phyloP scores from a whole-genome alignment of 2,113 vertebrate genomes.

The Nothoprocta pentlandii region DNA sequence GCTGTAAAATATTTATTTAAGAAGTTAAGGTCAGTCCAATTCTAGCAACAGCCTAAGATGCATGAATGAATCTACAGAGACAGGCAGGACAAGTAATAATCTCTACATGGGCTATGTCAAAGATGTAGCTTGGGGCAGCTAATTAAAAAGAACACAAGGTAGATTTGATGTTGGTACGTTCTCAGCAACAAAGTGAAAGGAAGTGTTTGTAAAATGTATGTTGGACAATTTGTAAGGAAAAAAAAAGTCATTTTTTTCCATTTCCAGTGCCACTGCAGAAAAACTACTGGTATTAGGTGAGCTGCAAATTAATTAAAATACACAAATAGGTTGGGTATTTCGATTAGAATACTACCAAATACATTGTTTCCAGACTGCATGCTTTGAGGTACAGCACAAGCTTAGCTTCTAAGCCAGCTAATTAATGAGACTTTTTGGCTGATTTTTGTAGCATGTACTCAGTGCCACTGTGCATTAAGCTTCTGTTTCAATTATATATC shows the following conservation, averaged over 20 bases:
- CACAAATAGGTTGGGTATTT: neutral
- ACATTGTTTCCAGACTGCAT: neutral
- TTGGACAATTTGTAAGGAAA: neutral
- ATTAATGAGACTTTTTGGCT: neutral
- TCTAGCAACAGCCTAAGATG: neutral
- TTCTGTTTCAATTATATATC: neutral
- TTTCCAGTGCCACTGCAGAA: neutral
- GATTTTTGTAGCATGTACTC: neutral
- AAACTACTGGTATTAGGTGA: neutral
- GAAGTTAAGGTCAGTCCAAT: neutral
- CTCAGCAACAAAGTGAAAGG: neutral
- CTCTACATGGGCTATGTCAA: neutral
- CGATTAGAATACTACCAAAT: neutral
- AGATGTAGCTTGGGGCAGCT: neutral
- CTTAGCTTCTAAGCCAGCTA: neutral
- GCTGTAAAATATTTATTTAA: neutral
- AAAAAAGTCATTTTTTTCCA: neutral
- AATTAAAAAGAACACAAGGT: slow-evolving; percentile 24
- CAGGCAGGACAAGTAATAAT: neutral
- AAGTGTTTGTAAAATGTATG: neutral
- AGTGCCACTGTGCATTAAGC: neutral
- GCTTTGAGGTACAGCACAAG: neutral
- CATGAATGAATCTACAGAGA: neutral
- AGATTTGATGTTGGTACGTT: neutral
- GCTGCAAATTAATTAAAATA: neutral